phyloP scores from a whole-genome alignment of 2,797 vertebrate genomes.

The Simalia tracyae region DNA sequence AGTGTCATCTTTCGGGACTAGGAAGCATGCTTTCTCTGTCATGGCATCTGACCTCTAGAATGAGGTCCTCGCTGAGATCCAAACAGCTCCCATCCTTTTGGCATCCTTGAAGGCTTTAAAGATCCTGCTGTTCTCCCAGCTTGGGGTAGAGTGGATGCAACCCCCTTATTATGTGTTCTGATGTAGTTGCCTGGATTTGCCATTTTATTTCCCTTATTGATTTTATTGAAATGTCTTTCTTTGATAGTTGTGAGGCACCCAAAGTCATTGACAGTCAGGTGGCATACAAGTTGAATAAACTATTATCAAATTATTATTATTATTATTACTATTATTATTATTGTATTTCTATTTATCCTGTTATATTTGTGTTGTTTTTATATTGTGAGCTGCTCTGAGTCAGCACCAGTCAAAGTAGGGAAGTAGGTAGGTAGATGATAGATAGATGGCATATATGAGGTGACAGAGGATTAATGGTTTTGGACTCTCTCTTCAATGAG shows the following conservation, averaged over 20 bases:
- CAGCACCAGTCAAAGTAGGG: not conserved
- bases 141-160: not conserved
- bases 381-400: not conserved
- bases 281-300: not conserved
- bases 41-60: not conserved
- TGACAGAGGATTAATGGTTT: not conserved
- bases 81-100: not conserved
- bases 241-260: not conserved
- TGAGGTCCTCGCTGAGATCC: not conserved
- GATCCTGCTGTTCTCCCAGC: not conserved
- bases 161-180: not conserved
- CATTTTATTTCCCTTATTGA: not conserved
- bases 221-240: not conserved
- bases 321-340: too few species aligned
- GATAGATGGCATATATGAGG: not conserved
- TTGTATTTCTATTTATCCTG: not conserved
- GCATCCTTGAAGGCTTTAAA: not conserved
- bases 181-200: not conserved
- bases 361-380: not conserved
- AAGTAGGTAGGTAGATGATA: not conserved
- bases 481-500: not conserved
- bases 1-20: not conserved
- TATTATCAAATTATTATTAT: not conserved
- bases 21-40: not conserved
- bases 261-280: not conserved